phyloP scores from a whole-genome alignment of 2,797 vertebrate genomes.

The Yasuhikotakia modesta region DNA sequence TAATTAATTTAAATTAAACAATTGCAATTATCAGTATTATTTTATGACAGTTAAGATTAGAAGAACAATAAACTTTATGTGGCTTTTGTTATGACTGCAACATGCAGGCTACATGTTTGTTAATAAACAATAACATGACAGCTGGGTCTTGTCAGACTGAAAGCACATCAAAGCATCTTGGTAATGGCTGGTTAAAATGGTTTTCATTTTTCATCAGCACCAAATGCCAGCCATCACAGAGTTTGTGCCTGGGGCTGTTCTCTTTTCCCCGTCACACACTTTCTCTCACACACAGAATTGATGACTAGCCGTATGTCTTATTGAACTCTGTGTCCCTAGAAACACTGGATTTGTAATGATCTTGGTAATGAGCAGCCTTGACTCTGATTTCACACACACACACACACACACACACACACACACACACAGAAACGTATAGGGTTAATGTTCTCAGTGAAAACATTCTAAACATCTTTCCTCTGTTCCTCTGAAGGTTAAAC shows the following conservation, averaged over 20 bases:
- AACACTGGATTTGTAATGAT: conserved; percentile 35
- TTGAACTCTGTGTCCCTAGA: conserved; percentile 41
- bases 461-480: conserved; percentile 58
- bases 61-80: background rate
- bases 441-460: conserved; percentile 53
- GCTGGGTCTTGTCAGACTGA: conserved; percentile 32
- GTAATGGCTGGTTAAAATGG: conserved; percentile 40
- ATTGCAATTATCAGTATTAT: no score
- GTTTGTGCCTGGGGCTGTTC: conserved; percentile 41
- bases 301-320: conserved; percentile 37
- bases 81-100: background rate
- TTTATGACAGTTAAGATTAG: no score
- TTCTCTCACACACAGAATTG: conserved; percentile 44
- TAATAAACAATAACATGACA: conserved; percentile 26
- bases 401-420: conserved; percentile 26
- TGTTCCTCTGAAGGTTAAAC: conserved; percentile 53
- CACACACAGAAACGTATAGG: conserved; percentile 17
- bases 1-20: no score
- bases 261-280: conserved; percentile 26
- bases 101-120: conserved; percentile 25
- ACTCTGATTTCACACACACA: conserved; percentile 42
- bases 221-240: conserved; percentile 44
- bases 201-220: conserved; percentile 45
- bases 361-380: conserved; percentile 31
- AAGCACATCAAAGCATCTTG: conserved; percentile 44